Base-by-base conservation (phyloP, 2,113 vertebrate species). In the Pseudonaja textilis region DNA sequence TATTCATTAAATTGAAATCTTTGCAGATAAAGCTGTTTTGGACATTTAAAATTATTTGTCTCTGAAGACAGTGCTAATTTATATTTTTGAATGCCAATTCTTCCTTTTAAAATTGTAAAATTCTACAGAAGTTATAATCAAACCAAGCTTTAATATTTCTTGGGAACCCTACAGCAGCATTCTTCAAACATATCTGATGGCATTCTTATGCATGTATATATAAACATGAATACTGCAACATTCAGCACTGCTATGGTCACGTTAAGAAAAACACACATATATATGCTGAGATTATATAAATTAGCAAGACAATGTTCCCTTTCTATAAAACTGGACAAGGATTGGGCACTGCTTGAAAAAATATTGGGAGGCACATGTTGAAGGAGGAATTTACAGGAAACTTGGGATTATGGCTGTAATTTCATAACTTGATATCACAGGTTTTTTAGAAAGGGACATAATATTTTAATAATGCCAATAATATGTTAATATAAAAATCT, bases 131-230 rank as follows among this genome's bases (percentile, higher is more conserved):
- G 59, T 93, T 90, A 47, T 92, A 54, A 87, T 39, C 57, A 85
- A 34, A 92, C 94, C 88, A 90, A 90, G 85, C 89, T 61, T 93
- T 90, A 14, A 92, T 57, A 47, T 94, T 94, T 92, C 92, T 95
- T 95, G 93, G 94, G 94, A 96, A 90, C 95, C 95, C 91, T 96
- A 93, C 93, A 95, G 95, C 54, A 95, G 94, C 95, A 95, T 93
- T 97, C 95, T 95, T 97, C 94, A 96, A 96, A 89, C 95, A 94
- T 96, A 96, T 95, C 92, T 95, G 94, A 57, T 95, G 92, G 96
- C 95, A 93, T 47, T 96, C 92, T 93, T 94, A 95, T 95, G 96
- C 90, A 95, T 86, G 59, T 94, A 95, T 89, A 96, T 90, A 91
- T 93, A 95, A 89, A 95, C 93, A 96, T 86, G 93, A 90, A 95